These are phyloP conservation scores for Cantharis rufa DNA, from an alignment of 2,888 invertebrate genomes.

Conservation along the genomic window DNA sequence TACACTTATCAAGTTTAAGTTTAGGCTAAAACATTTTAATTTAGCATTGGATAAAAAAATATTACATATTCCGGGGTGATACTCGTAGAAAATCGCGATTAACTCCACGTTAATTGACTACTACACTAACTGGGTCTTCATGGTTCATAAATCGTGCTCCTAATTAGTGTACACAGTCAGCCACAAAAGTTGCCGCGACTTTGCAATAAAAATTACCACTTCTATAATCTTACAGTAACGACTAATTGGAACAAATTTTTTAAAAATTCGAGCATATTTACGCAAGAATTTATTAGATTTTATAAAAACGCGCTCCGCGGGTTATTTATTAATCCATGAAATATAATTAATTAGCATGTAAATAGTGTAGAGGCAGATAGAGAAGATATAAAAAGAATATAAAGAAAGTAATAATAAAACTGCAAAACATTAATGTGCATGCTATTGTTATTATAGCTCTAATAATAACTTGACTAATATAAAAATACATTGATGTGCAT, in stretches of 20 bases:
- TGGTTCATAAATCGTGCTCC: conserved; percentile 44
- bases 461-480: background rate
- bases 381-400: background rate
- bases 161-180: conserved; percentile 40
- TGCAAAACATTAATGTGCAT: background rate
- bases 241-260: background rate
- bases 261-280: background rate
- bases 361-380: background rate
- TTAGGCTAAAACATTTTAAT: background rate
- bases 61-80: conserved; percentile 29
- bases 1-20: conserved; percentile 13
- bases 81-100: conserved; percentile 39
- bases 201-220: conserved; percentile 22
- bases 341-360: background rate
- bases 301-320: background rate
- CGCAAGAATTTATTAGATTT: background rate
- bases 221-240: background rate
- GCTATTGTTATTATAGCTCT: background rate
- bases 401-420: background rate
- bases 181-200: conserved; percentile 31
- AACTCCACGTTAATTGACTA: conserved; percentile 45
- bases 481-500: background rate
- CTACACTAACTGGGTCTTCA: conserved; percentile 42
- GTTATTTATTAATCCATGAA: background rate
- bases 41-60: background rate